phyloP scores from a whole-genome alignment of 2,797 vertebrate species.

The Erethizon dorsatum region DNA sequence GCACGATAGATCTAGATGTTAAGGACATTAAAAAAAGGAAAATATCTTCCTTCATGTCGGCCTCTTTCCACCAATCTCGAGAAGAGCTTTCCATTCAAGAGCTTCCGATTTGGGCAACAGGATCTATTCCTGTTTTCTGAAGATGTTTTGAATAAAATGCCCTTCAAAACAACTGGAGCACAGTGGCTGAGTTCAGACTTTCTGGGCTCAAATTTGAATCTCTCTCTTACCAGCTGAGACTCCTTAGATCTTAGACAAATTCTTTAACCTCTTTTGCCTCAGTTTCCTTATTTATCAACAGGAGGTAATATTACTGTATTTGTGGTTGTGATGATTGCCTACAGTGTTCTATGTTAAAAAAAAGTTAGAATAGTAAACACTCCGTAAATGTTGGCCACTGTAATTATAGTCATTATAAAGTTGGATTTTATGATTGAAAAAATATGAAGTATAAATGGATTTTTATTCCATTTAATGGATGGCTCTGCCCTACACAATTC shows the following conservation, averaged over 20 bases:
- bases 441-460: neutral
- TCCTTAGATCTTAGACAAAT: neutral
- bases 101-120: neutral
- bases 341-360: neutral
- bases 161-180: neutral
- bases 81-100: neutral
- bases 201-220: neutral
- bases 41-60: neutral
- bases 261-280: neutral
- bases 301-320: neutral
- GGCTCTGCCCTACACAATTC: neutral
- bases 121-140: neutral
- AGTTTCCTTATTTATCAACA: neutral
- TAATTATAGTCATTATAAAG: neutral
- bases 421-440: conserved; percentile 3
- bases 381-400: neutral
- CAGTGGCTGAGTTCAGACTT: neutral
- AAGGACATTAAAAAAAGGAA: neutral
- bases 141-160: neutral
- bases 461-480: conserved; percentile 21
- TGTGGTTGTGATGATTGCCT: neutral
- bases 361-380: neutral
- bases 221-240: neutral
- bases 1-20: neutral
- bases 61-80: neutral